phyloP scores from a whole-genome alignment of 2,113 vertebrate genomes.

The Carlito syrichta region DNA sequence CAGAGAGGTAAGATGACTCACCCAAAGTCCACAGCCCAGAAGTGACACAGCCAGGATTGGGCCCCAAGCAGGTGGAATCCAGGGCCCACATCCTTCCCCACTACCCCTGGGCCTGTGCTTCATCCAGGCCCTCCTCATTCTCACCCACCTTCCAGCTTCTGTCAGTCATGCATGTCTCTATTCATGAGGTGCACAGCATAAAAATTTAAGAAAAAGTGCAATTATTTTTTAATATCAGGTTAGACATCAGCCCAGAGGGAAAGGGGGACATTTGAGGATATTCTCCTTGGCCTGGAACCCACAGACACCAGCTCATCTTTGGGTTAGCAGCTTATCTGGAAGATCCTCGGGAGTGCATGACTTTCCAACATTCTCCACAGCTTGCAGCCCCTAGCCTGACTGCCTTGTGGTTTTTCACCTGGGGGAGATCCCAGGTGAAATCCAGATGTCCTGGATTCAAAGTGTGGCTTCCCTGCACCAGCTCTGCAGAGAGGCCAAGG shows the following conservation, averaged over 20 bases:
- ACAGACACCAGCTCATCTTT: background rate
- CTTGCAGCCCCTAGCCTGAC: no score
- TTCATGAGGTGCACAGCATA: background rate
- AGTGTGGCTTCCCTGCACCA: background rate
- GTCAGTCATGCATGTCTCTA: no score
- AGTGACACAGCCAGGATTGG: background rate
- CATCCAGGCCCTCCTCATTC: no score
- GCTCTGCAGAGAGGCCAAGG: background rate
- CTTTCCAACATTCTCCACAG: background rate
- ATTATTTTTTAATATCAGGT: background rate
- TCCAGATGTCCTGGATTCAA: background rate
- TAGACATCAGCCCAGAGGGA: background rate
- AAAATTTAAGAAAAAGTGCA: background rate
- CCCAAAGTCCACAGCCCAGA: background rate
- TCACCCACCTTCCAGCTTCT: background rate
- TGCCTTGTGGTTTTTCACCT: background rate
- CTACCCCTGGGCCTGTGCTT: background rate
- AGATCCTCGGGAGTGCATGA: background rate
- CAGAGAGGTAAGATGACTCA: background rate
- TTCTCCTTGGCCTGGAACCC: background rate
- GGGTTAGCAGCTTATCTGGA: background rate
- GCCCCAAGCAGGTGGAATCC: background rate
- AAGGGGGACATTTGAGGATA: background rate
- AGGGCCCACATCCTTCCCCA: background rate
- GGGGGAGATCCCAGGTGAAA: no score